Percentiles rank a stretch among this genome's conserved stretches.
Evolutionary conservation across 35 echinoderm and acorn worm genomes (phyloP).

Genomic region (Stichopus chloronotus): DNA sequence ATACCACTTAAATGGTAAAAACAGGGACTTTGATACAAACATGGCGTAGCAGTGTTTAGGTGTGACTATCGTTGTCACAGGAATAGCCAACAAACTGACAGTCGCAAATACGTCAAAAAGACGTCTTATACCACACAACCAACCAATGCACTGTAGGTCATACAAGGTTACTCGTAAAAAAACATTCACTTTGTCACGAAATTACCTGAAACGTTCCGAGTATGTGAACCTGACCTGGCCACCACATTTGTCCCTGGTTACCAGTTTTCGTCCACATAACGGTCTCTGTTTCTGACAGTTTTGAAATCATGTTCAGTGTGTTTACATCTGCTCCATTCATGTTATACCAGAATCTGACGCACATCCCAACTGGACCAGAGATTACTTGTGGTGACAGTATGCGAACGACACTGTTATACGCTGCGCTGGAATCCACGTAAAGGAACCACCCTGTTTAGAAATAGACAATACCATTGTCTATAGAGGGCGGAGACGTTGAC

Average conservation of each 20-base stretch:
- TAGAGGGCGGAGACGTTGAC: too few species aligned
- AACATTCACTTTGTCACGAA: too few species aligned
- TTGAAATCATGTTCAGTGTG: conserved; percentile 30
- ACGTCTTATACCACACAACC: too few species aligned
- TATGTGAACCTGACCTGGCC: neutral
- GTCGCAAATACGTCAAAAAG: too few species aligned
- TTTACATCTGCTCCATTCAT: conserved; percentile 39
- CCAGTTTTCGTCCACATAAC: conserved; percentile 30
- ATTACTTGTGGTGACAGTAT: neutral
- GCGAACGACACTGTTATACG: neutral
- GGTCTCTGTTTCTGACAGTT: neutral
- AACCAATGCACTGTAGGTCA: too few species aligned
- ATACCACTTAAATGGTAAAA: too few species aligned
- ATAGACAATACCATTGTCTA: neutral
- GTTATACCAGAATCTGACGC: conserved; percentile 23
- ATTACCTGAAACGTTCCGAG: conserved; percentile 46
- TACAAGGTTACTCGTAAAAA: too few species aligned
- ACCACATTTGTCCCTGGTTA: conserved; percentile 29
- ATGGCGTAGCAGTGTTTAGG: too few species aligned
- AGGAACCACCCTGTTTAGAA: conserved; percentile 5
- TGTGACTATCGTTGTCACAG: too few species aligned
- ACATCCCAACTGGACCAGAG: conserved; percentile 1
- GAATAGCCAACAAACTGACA: too few species aligned
- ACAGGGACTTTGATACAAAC: too few species aligned
- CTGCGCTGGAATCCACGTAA: conserved; percentile 3